Evolutionary conservation across 1,140 invertebrate genomes (phyloP), one percentile per base, ranked within the genome.

Genomic region (Lasioglossum albipes): DNA sequence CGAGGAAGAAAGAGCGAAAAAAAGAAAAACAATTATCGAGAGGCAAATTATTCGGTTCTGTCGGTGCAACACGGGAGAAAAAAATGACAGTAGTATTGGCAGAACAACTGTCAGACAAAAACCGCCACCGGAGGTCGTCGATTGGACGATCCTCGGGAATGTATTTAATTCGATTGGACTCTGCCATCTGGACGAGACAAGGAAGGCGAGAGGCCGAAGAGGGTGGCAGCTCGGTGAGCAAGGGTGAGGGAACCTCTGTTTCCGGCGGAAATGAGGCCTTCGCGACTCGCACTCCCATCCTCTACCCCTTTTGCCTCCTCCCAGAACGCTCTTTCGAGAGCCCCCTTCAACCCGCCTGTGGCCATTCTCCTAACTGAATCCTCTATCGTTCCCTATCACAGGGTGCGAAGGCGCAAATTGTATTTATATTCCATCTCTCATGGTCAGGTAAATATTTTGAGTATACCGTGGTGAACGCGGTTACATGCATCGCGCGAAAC

Each of bases 261-360:
- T 93, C 92, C 92, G 89, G 79, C 90, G 91, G 92, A 93, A 92
- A 93, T 90, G 87, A 91, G 88, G 81, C 88, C 83, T 87, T 89
- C 84, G 89, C 86, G 87, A 84, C 81, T 81, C 78, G 72, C 69
- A 75, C 64, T 62, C 81, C 72, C 82, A 66, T 76, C 68, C 66
- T 61, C 73, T 79, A 73, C 66, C 80, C 67, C 62, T 78, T 73
- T 75, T 67, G 42, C 71, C 71, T 73, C 81, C 65, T 16, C 31
- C 72, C 52, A n/a, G 18, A 66, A 62, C 36, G 13, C 52, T 49
- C 59, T 75, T 62, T 75, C 74, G 62, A 45, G 62, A 45, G 41
- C 65, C 70, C 81, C 71, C 71, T 70, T 71, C 69, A 13, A 65
- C 45, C 31, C 41, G 13, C 2, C 54, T 75, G 27, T 75, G 64